These are phyloP conservation scores for Drosophila atripex DNA, from an alignment of 2,888 invertebrate genomes.

Conservation along the genomic window DNA sequence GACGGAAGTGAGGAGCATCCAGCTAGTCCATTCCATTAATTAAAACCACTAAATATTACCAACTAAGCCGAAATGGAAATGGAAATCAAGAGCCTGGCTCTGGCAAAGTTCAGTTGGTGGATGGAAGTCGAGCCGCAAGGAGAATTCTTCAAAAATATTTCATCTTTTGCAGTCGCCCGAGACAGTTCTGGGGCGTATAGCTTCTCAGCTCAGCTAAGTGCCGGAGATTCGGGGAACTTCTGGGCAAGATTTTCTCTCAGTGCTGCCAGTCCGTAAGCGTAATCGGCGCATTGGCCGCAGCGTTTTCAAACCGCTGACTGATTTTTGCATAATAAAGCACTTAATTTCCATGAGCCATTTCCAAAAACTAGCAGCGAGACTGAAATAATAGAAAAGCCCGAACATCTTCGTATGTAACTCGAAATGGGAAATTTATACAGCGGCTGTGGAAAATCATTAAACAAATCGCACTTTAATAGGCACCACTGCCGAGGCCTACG, in stretches of 20 bases:
- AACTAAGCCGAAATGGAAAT: constrained; percentile 36
- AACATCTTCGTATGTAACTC: constrained; percentile 76
- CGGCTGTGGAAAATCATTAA: constrained; percentile 80
- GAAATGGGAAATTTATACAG: constrained; percentile 79
- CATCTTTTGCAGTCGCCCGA: no score
- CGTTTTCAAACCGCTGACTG: constrained; percentile 49
- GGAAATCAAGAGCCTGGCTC: constrained; percentile 21
- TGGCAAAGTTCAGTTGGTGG: constrained; percentile 64
- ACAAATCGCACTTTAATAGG: constrained; percentile 82
- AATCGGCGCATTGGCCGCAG: constrained; percentile 49
- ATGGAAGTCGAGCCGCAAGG: background rate
- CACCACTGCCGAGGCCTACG: constrained; percentile 60
- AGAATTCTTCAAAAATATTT: no score
- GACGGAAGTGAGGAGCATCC: constrained; percentile 44
- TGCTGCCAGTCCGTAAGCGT: constrained; percentile 25
- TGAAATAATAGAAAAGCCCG: constrained; percentile 43
- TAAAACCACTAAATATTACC: constrained; percentile 71
- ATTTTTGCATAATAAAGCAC: constrained; percentile 82
- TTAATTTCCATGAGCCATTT: constrained; percentile 80
- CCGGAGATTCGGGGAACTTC: no score
- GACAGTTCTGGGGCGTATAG: no score
- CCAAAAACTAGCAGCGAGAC: constrained; percentile 45
- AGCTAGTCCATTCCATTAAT: constrained; percentile 56
- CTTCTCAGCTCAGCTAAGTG: no score
- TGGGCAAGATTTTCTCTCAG: background rate